Evolutionary conservation across 1,140 invertebrate species (phyloP), one percentile per base, ranked within the genome.

Genomic region (Latrodectus geometricus): DNA sequence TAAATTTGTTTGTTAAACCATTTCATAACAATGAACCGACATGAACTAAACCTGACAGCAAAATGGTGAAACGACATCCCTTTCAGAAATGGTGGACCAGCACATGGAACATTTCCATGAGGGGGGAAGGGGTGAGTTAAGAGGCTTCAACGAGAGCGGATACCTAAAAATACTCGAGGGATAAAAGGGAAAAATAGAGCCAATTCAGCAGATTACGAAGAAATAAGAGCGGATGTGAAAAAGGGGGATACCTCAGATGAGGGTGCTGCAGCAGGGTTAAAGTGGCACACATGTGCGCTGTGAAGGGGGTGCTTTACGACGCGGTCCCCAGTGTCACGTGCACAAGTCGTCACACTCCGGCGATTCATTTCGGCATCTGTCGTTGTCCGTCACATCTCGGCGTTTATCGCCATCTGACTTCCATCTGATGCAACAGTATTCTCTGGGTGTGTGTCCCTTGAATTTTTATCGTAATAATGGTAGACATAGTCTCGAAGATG

Each of bases 221-320:
- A 81, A 81, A 49, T 23, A 8, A 48, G 79, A 73, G 70, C 80
- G 80, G 80, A 83, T 74, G 80, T 75, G 9, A 20, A 12, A 54
- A 35, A 54, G 20, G 20, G 50, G 74, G 74, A 76, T 5, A 35
- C 9, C 14, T 76, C 15, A 8, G 54, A 20, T 35, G 23, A 23
- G 68, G 77, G 52, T 68, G 66, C 35, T n/a, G 7, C 77, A 50
- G 14, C 73, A 50, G 54, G 69, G 79, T 35, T 35, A 35, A 35
- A 56, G 54, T 14, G 50, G 78, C 17, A 80, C 74, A 84, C 82
- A 84, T 84, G 82, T 82, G 82, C 77, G 48, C 35, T 5, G 56
- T 7, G 5, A 35, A 56, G 15, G 75, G 52, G 75, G 50, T 49
- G 56, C 65, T 15, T 21, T 5, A 5, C 35, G 35, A 35, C 35